Evolutionary conservation across 2,113 vertebrate species (phyloP).

Genomic region (Toxotes chatareus): DNA sequence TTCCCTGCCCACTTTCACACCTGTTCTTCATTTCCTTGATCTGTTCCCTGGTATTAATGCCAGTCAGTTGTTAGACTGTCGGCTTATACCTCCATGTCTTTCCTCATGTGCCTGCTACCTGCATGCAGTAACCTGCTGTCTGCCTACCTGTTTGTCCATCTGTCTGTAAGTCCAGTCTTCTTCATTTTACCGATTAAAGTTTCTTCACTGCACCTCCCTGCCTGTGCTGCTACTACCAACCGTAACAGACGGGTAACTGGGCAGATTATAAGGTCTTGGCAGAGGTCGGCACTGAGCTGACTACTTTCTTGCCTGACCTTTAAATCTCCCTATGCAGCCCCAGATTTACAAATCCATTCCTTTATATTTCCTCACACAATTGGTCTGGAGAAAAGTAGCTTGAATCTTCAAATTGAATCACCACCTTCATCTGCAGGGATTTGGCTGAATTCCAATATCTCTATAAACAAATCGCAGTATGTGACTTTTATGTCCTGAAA

Average conservation of each 20-base stretch:
- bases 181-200: too few relatives aligned
- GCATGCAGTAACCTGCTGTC: too few relatives aligned
- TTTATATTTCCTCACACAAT: slow-evolving; percentile 64
- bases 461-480: slow-evolving; percentile 39
- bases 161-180: too few relatives aligned
- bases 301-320: slow-evolving; percentile 57
- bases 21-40: too few relatives aligned
- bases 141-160: too few relatives aligned
- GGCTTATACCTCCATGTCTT: too few relatives aligned
- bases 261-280: slow-evolving; percentile 59
- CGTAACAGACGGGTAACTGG: slow-evolving; percentile 12
- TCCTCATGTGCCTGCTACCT: too few relatives aligned
- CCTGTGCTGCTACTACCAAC: too few relatives aligned
- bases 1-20: too few relatives aligned
- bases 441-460: slow-evolving; percentile 46
- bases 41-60: too few relatives aligned
- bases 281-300: slow-evolving; percentile 44
- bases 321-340: slow-evolving; percentile 57
- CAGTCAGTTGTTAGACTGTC: too few relatives aligned
- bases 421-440: slow-evolving; percentile 50
- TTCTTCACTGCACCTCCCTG: too few relatives aligned
- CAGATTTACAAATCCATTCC: slow-evolving; percentile 62
- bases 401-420: slow-evolving; percentile 61
- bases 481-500: slow-evolving; percentile 41
- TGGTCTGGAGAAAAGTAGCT: slow-evolving; percentile 49